Evolutionary conservation across 2,113 vertebrate species (phyloP).

Genomic region (Mellivora capensis): DNA sequence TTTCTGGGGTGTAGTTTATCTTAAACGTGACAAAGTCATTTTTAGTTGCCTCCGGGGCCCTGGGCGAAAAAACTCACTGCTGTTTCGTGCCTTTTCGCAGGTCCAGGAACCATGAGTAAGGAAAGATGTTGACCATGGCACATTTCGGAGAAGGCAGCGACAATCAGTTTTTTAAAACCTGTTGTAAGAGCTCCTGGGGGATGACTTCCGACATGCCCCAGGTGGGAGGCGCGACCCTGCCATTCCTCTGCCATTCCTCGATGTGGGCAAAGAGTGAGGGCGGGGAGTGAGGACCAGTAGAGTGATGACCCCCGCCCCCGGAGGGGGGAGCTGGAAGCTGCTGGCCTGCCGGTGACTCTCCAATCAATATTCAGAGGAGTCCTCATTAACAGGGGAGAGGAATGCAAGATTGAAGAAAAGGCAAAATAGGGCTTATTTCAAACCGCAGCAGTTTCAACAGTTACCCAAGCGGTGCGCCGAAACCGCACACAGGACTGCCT

Average conservation of each 20-base stretch:
- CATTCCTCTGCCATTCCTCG: background rate
- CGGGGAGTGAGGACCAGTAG: accelerated
- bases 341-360: background rate
- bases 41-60: background rate
- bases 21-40: background rate
- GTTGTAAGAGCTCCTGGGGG: background rate
- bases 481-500: conserved; percentile 82
- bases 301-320: background rate
- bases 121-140: background rate
- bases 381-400: conserved; percentile 64
- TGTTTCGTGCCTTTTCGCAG: background rate
- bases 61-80: background rate
- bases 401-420: conserved; percentile 70
- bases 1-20: conserved; percentile 25
- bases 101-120: background rate
- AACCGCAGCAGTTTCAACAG: conserved; percentile 90
- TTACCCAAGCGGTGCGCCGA: conserved; percentile 84
- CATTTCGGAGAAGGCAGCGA: background rate
- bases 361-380: background rate
- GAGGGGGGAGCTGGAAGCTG: background rate
- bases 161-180: background rate
- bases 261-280: accelerated
- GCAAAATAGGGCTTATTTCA: conserved; percentile 80
- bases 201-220: too few species aligned
- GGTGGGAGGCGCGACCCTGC: background rate